These are phyloP conservation scores for Gymnosoma rotundatum DNA, from an alignment of 2,888 invertebrate genomes.

Conservation along the genomic window DNA sequence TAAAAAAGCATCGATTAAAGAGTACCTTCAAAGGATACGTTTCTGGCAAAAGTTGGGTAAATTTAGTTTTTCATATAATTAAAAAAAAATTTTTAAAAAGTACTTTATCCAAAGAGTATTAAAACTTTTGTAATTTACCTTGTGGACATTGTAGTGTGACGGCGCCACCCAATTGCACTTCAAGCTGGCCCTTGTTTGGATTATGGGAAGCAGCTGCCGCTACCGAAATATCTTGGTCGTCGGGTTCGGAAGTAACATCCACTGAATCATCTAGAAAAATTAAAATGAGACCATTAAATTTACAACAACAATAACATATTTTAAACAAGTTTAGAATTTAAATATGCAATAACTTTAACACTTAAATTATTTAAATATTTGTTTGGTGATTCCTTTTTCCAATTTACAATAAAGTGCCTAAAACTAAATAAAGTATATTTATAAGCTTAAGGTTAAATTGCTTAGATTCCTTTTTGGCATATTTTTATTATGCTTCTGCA, in stretches of 20 bases:
- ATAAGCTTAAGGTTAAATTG: background rate
- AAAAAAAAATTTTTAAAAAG: too few relatives aligned
- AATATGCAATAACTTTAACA: background rate
- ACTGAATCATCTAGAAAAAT: slow-evolving; percentile 80
- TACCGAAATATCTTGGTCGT: slow-evolving; percentile 84
- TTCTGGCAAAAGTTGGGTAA: too few relatives aligned
- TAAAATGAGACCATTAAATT: background rate
- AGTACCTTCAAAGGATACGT: too few relatives aligned
- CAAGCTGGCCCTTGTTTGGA: slow-evolving; percentile 86
- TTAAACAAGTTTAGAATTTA: background rate
- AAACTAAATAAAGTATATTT: background rate
- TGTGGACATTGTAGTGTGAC: slow-evolving; percentile 93
- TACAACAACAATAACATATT: background rate
- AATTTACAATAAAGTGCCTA: background rate
- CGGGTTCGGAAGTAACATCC: slow-evolving; percentile 85
- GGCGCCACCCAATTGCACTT: slow-evolving; percentile 93
- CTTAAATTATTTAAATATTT: background rate
- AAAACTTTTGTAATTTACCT: slow-evolving; percentile 82
- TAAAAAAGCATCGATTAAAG: too few relatives aligned
- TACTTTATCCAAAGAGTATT: background rate
- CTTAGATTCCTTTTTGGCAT: background rate
- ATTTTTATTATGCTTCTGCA: background rate
- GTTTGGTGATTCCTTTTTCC: background rate
- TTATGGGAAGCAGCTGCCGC: slow-evolving; percentile 83
- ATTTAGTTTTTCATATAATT: too few relatives aligned